A percentile compares a stretch with the other conserved stretches of the same genome.
Conservation (phyloP, 2,113 vertebrate species). For the Ramphastos sulfuratus region DNA sequence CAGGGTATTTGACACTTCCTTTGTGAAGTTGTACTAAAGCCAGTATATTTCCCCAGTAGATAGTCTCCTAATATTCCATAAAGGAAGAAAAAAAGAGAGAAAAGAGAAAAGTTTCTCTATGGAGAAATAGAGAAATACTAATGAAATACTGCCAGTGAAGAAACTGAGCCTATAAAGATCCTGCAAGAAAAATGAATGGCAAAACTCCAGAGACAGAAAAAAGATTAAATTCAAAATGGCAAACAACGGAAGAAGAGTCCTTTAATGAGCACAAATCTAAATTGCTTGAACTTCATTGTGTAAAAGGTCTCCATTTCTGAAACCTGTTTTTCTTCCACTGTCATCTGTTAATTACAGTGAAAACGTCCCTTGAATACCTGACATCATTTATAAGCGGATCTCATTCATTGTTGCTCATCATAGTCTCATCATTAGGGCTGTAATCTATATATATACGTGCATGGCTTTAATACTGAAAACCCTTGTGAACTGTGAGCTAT, state of each 20-base stretch:
- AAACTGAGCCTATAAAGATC: not conserved
- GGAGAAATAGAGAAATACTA: slow-evolving; percentile 13
- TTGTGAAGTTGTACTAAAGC: not conserved
- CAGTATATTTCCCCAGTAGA: not conserved
- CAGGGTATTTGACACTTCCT: not conserved
- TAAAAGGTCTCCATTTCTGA: slow-evolving; percentile 4
- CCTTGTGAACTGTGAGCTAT: not conserved
- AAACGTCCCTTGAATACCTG: not conserved
- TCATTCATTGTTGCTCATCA: not conserved
- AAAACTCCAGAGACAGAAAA: not conserved
- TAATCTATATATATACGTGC: not conserved
- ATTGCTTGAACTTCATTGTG: slow-evolving; percentile 22
- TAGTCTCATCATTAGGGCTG: not conserved
- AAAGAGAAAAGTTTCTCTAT: not conserved
- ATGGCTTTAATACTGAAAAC: not conserved
- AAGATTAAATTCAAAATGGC: not conserved
- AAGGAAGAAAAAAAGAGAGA: not conserved
- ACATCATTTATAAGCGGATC: not conserved
- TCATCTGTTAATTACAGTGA: slow-evolving; percentile 33
- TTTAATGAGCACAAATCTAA: not conserved
- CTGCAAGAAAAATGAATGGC: not conserved
- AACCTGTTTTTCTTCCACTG: not conserved
- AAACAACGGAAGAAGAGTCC: not conserved
- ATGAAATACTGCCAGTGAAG: not conserved
- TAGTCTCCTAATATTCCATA: not conserved